Evolutionary conservation across 1,140 invertebrate genomes (phyloP).

Genomic region (Zaprionus davidi): DNA sequence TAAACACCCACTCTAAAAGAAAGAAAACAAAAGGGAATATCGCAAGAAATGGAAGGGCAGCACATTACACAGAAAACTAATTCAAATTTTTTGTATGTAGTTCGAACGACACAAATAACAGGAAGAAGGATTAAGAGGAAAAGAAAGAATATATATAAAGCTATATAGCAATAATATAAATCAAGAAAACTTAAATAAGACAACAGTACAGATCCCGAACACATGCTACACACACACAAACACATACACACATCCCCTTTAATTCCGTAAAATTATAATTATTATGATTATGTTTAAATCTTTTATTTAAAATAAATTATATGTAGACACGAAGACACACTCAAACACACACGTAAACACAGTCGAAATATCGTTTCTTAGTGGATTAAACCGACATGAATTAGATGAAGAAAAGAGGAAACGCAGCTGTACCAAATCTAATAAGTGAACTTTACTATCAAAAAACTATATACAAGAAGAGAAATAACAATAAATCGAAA

Average conservation of each 20-base stretch:
- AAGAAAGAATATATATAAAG: slow-evolving; percentile 16
- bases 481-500: slow-evolving; percentile 67
- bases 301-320: slow-evolving; percentile 78
- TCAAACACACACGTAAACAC: background rate
- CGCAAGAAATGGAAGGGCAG: slow-evolving; percentile 4
- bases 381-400: slow-evolving; percentile 21
- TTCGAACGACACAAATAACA: slow-evolving; percentile 45
- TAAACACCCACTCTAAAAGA: slow-evolving; percentile 19
- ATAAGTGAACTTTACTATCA: slow-evolving; percentile 61
- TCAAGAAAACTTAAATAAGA: slow-evolving; percentile 12
- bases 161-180: slow-evolving; percentile 23
- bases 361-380: slow-evolving; percentile 3
- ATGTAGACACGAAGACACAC: slow-evolving; percentile 57
- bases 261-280: slow-evolving; percentile 50
- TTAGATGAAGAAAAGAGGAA: slow-evolving; percentile 31
- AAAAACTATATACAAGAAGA: slow-evolving; percentile 49
- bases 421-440: slow-evolving; percentile 30
- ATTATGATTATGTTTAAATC: slow-evolving; percentile 74
- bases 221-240: background rate
- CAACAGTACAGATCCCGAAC: slow-evolving; percentile 12
- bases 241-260: slow-evolving; percentile 1
- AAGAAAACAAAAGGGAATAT: background rate
- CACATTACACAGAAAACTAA: slow-evolving; percentile 11
- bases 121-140: background rate
- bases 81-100: slow-evolving; percentile 63